Base-by-base conservation (phyloP, 2,888 invertebrate species). In the Lamellibrachia columna region DNA sequence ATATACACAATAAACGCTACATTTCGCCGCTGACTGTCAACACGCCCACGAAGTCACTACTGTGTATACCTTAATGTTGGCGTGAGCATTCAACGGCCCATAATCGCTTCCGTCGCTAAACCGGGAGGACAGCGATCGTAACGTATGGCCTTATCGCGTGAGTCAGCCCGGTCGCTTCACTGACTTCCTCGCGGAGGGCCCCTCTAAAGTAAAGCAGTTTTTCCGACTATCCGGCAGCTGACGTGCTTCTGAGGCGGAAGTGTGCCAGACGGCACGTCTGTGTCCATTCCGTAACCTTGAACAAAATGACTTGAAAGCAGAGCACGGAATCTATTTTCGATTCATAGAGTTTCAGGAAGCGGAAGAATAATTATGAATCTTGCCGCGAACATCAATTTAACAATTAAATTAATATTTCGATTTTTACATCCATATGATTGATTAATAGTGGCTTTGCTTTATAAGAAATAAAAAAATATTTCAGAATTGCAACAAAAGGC, bases 61-160 rank as follows among this genome's bases (percentile, higher is more conserved):
- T 22, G 75, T 75, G 75, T 75, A 75, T n/a, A 75, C 75, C n/a
- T 75, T 75, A 75, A 75, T 75, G 75, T 75, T 22, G 22, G 75
- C 75, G 75, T 75, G 15, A 75, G 75, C 75, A 75, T 75, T 75
- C 75, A 75, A 75, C 75, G 75, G 75, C 75, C 75, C 75, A 75
- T 75, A 75, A 75, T 75, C 75, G 75, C 75, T 75, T 75, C 75
- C 75, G 75, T 22, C 2, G 75, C 75, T 75, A 75, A 75, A 75
- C 75, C 75, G 22, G 75, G 75, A 75, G 22, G 75, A 75, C 15
- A 75, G 22, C 75, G 22, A 75, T 75, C 22, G 22, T 75, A 75
- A 75, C 75, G 75, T 11, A 75, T 75, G 22, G 75, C 75, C 75
- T 22, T 75, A 75, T 75, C 75, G 75, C 75, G 75, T 75, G 75